Evolutionary conservation across 2,888 invertebrate genomes (phyloP).

Genomic region (Archips crataeganus): DNA sequence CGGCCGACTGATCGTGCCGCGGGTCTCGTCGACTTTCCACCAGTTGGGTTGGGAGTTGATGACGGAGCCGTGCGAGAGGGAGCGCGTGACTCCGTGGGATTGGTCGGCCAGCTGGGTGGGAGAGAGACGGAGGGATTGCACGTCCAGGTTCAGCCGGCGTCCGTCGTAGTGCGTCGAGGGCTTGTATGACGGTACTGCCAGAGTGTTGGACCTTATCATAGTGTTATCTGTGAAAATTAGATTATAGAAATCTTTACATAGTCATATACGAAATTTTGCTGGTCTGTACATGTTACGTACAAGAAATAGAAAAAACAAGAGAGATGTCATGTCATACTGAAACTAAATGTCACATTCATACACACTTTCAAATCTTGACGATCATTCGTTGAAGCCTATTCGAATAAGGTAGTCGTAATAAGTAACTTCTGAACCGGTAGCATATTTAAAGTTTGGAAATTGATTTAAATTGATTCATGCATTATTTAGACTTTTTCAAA

Average conservation of each 20-base stretch:
- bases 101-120: conserved; percentile 75
- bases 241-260: not conserved
- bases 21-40: conserved; percentile 82
- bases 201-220: conserved; percentile 83
- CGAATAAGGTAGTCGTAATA: no score
- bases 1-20: conserved; percentile 81
- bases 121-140: conserved; percentile 72
- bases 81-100: conserved; percentile 85
- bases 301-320: no score
- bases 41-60: conserved; percentile 81
- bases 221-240: conserved; percentile 73
- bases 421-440: no score
- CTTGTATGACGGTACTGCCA: conserved; percentile 81
- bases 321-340: no score
- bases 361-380: no score
- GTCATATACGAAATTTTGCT: no score
- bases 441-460: no score
- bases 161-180: conserved; percentile 72
- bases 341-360: no score
- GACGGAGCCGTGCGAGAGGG: conserved; percentile 88
- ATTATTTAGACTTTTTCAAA: no score
- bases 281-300: no score
- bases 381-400: no score
- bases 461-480: no score
- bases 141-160: conserved; percentile 71